A percentile compares a stretch with the other conserved stretches of the same genome.
These are phyloP conservation scores for Rafetus swinhoei DNA, from an alignment of 2,113 vertebrate species.

Conservation along the genomic window DNA sequence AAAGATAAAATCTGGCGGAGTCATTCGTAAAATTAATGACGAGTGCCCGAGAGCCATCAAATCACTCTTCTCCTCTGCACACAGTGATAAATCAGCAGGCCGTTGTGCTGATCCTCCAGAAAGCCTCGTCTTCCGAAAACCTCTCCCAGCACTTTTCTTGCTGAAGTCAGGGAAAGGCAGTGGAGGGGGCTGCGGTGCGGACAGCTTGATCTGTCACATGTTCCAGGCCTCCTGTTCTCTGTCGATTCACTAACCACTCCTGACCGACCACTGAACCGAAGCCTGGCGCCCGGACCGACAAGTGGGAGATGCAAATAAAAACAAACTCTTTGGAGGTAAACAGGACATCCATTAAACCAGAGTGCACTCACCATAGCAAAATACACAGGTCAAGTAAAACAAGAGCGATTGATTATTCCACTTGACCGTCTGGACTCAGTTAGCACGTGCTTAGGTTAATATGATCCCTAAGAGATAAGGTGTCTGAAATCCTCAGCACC, in stretches of 20 bases:
- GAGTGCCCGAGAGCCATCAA: conserved; percentile 22
- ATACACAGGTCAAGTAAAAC: not conserved
- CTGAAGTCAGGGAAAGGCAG: not conserved
- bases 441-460: not conserved
- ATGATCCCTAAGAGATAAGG: not conserved
- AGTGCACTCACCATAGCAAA: conserved; percentile 2
- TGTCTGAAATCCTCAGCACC: not conserved
- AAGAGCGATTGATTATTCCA: conserved; percentile 7
- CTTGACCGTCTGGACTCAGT: not conserved
- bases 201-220: not conserved
- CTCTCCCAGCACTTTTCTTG: not conserved
- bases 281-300: not conserved
- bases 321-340: not conserved
- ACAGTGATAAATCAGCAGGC: conserved; percentile 31
- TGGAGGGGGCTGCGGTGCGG: not conserved
- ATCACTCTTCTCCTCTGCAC: conserved; percentile 49
- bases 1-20: conserved; percentile 26
- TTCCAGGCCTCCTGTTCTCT: conserved; percentile 38
- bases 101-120: not conserved
- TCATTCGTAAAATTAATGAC: conserved; percentile 40
- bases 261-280: not conserved
- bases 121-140: conserved; percentile 15
- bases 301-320: not conserved
- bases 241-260: conserved; percentile 47
- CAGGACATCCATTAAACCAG: conserved; percentile 23